Evolutionary conservation across 1,140 invertebrate species (phyloP).

Genomic region (Nomia melanderi): DNA sequence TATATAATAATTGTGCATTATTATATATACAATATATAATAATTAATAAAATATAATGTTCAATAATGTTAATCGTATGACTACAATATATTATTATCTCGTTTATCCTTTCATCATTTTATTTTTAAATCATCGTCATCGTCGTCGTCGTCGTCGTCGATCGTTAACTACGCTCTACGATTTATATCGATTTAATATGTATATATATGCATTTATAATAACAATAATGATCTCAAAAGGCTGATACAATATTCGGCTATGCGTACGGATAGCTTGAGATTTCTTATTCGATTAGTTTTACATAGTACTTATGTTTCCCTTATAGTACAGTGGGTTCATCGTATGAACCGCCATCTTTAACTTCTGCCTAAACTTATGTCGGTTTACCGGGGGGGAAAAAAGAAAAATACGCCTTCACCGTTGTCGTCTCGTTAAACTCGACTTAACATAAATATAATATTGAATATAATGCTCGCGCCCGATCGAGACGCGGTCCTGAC

Average conservation of each 20-base stretch:
- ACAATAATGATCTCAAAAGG: conserved; percentile 69
- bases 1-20: conserved; percentile 50
- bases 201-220: conserved; percentile 60
- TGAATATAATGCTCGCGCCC: not conserved
- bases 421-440: not conserved
- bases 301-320: conserved; percentile 52
- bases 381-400: conserved; percentile 7
- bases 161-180: conserved; percentile 47
- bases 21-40: conserved; percentile 60
- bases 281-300: conserved; percentile 61
- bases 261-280: conserved; percentile 65
- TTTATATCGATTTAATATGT: conserved; percentile 41
- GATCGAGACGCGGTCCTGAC: no score
- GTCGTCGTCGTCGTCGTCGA: conserved; percentile 71
- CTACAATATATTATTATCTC: conserved; percentile 77
- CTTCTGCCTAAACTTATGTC: not conserved
- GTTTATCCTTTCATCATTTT: conserved; percentile 32
- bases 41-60: conserved; percentile 80
- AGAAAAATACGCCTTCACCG: conserved; percentile 11
- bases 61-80: conserved; percentile 76
- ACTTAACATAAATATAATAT: not conserved
- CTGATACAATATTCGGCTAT: conserved; percentile 68
- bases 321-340: conserved; percentile 20
- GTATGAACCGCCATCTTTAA: not conserved
- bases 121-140: conserved; percentile 60